These are phyloP conservation scores for Melanophora roralis DNA, from an alignment of 2,888 invertebrate species.

Conservation along the genomic window DNA sequence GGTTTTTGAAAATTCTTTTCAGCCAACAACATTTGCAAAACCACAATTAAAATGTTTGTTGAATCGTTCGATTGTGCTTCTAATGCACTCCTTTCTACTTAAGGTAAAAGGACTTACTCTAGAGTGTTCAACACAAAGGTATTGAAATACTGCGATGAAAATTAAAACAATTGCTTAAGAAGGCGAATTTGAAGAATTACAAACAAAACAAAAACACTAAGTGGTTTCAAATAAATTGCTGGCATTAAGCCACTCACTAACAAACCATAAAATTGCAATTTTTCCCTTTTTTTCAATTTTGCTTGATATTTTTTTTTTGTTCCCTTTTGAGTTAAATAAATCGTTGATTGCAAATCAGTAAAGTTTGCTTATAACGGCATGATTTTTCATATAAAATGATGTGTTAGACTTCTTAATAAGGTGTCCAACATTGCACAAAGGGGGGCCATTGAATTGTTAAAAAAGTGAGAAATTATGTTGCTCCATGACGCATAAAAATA, in stretches of 20 bases:
- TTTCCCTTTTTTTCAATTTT: neutral
- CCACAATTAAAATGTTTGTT: neutral
- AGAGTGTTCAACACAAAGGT: constrained; percentile 17
- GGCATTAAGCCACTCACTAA: constrained; percentile 39
- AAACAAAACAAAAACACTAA: neutral
- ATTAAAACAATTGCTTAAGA: constrained; percentile 7
- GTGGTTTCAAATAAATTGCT: constrained; percentile 26
- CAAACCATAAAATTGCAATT: constrained; percentile 24
- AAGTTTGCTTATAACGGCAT: constrained; percentile 19
- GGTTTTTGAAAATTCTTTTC: neutral
- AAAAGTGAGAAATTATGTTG: too few species aligned
- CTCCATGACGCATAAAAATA: neutral
- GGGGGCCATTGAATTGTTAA: too few species aligned
- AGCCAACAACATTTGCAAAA: constrained; percentile 14
- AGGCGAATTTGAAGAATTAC: neutral
- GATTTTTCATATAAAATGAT: constrained; percentile 1
- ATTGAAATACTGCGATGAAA: neutral
- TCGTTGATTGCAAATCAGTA: constrained; percentile 39
- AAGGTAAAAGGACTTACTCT: constrained; percentile 14
- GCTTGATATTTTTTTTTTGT: neutral
- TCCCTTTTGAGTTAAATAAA: constrained; percentile 2
- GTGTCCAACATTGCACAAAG: neutral
- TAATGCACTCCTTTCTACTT: neutral
- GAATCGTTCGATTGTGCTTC: neutral
- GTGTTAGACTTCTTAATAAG: neutral